A percentile compares a stretch with the other conserved stretches of the same genome.
Evolutionary conservation across 2,888 invertebrate genomes (phyloP).

Genomic region (Metacarcinus magister): DNA sequence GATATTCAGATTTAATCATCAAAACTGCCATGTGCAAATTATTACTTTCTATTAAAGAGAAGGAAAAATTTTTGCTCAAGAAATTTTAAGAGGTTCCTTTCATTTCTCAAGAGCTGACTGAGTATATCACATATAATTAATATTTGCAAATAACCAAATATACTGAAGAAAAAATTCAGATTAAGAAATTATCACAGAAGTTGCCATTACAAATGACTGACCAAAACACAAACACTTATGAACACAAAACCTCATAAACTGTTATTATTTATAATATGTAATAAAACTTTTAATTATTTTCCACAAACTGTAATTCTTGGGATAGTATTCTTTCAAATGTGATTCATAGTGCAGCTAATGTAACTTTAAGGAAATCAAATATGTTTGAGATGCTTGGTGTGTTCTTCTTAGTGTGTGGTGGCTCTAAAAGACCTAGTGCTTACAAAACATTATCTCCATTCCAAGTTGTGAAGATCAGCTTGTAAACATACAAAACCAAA

Average conservation of each 20-base stretch:
- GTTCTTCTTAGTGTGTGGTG: neutral
- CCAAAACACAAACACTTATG: neutral
- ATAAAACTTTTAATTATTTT: neutral
- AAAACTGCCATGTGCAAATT: neutral
- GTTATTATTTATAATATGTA: neutral
- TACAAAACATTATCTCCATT: neutral
- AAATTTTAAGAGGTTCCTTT: neutral
- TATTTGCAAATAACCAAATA: neutral
- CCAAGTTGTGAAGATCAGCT: neutral
- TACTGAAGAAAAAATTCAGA: too few relatives aligned
- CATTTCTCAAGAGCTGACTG: neutral
- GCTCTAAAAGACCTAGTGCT: neutral
- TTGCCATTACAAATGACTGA: neutral
- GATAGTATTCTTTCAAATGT: neutral
- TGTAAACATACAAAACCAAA: neutral
- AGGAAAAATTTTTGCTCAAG: neutral
- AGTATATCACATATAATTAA: neutral
- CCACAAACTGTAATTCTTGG: neutral
- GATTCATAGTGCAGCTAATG: neutral
- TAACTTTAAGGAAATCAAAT: neutral
- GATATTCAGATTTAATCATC: neutral
- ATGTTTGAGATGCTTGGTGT: neutral
- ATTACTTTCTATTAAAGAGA: neutral
- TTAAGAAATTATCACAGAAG: too few relatives aligned
- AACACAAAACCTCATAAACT: neutral